A percentile compares a stretch with the other conserved stretches of the same genome.
phyloP scores from a whole-genome alignment of 2,113 vertebrate genomes.

The Odobenus rosmarus region DNA sequence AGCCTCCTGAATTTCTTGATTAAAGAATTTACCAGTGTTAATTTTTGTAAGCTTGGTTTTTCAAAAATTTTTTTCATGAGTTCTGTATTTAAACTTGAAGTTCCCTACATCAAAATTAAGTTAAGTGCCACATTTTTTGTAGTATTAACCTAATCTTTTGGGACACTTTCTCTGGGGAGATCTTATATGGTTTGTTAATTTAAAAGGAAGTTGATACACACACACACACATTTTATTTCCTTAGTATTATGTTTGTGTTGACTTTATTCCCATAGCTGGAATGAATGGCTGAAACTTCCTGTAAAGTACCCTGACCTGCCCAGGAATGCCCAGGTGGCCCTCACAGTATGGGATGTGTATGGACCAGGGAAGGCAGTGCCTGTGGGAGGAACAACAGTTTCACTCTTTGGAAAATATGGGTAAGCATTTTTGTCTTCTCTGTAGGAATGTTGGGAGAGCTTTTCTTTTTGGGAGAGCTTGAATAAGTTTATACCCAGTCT shows the following conservation, averaged over 20 bases:
- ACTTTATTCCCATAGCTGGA: slow-evolving; percentile 90
- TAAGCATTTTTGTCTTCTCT: slow-evolving; percentile 77
- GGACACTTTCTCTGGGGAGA: background rate
- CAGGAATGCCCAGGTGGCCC: slow-evolving; percentile 95
- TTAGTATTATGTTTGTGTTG: slow-evolving; percentile 82
- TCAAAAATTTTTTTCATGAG: background rate
- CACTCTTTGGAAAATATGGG: slow-evolving; percentile 98
- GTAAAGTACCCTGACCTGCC: slow-evolving; percentile 98
- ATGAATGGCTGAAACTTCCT: slow-evolving; percentile 97
- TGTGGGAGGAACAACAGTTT: slow-evolving; percentile 97
- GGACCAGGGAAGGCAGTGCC: slow-evolving; percentile 96
- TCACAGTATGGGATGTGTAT: slow-evolving; percentile 98
- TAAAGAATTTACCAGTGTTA: background rate
- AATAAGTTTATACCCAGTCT: background rate
- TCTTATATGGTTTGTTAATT: slow-evolving; percentile 6
- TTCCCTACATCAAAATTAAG: background rate
- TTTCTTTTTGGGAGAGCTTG: background rate
- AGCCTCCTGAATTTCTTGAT: background rate
- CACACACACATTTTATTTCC: background rate
- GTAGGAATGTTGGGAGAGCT: background rate
- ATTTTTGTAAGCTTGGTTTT: background rate
- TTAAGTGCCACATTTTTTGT: background rate
- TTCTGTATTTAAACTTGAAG: slow-evolving; percentile 1
- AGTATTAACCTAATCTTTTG: slow-evolving; percentile 19
- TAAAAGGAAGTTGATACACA: background rate